Evolutionary conservation across 2,797 vertebrate genomes (phyloP).

Genomic region (Leptatherina wallacei): DNA sequence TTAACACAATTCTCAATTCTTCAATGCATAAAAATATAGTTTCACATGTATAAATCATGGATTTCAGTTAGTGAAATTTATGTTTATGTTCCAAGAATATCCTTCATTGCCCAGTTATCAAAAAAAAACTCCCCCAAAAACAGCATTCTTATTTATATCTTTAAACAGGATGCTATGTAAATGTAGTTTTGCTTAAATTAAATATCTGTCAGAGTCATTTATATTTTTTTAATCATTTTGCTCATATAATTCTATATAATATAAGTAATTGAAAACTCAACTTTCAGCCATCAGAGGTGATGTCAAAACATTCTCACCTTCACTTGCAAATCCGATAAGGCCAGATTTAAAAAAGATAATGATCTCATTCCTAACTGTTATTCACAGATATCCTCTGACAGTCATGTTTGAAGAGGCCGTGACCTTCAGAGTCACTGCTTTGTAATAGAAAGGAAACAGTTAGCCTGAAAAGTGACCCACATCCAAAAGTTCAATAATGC

Average conservation of each 20-base stretch:
- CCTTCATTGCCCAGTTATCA: too few relatives aligned
- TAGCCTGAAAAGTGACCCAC: slow-evolving; percentile 57
- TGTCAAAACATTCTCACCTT: slow-evolving; percentile 68
- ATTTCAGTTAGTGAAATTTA: not conserved
- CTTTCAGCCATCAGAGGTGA: slow-evolving; percentile 37
- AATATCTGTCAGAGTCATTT: too few relatives aligned
- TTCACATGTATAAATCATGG: not conserved
- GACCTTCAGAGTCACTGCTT: slow-evolving; percentile 58
- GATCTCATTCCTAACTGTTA: slow-evolving; percentile 54
- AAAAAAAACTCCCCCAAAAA: too few relatives aligned
- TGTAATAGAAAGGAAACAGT: slow-evolving; percentile 55
- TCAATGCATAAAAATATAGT: too few relatives aligned
- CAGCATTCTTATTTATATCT: too few relatives aligned
- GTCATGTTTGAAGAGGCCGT: slow-evolving; percentile 43
- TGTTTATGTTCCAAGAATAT: too few relatives aligned
- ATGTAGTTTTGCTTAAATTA: too few relatives aligned
- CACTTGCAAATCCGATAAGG: slow-evolving; percentile 64
- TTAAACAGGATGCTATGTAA: too few relatives aligned
- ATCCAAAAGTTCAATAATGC: slow-evolving; percentile 35
- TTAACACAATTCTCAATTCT: too few relatives aligned
- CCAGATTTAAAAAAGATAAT: slow-evolving; percentile 62
- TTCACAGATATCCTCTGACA: slow-evolving; percentile 56
- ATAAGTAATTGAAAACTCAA: slow-evolving; percentile 54
- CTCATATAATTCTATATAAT: slow-evolving; percentile 39
- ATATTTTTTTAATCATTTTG: slow-evolving; percentile 42